These are phyloP conservation scores for Scyliorhinus canicula DNA, from an alignment of 2,797 vertebrate genomes.

Conservation along the genomic window DNA sequence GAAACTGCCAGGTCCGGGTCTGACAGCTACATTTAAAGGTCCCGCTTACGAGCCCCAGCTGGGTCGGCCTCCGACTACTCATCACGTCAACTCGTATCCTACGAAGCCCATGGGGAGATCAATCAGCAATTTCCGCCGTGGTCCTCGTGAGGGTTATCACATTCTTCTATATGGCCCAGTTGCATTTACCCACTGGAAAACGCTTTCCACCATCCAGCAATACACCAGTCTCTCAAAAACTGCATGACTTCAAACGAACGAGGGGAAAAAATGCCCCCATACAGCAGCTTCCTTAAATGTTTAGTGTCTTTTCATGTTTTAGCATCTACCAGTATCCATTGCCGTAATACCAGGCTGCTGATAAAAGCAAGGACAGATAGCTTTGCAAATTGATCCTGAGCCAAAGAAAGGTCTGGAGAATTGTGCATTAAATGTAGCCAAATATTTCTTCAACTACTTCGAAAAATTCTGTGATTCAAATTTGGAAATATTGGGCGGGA, in stretches of 20 bases:
- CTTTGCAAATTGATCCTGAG: neutral
- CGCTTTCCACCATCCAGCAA: neutral
- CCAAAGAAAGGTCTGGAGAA: neutral
- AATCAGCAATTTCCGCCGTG: too few relatives aligned
- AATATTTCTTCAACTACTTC: neutral
- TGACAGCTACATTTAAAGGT: too few relatives aligned
- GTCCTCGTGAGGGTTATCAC: too few relatives aligned
- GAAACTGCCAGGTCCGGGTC: too few relatives aligned
- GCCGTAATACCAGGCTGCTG: neutral
- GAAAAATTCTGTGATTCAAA: neutral
- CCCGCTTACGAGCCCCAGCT: too few relatives aligned
- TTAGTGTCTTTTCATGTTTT: neutral
- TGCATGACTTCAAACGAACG: neutral
- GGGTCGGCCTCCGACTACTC: too few relatives aligned
- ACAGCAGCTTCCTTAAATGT: neutral
- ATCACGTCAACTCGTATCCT: too few relatives aligned
- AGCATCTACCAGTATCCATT: neutral
- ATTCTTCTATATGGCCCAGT: neutral
- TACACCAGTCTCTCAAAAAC: neutral
- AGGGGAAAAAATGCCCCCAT: neutral
- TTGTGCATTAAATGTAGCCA: neutral
- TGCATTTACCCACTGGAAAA: neutral
- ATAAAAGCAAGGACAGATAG: neutral
- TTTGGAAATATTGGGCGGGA: neutral
- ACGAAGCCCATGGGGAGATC: too few relatives aligned